These are phyloP conservation scores for Cladopsammia gracilis DNA, from an alignment of 64 coral and sea anemone genomes.

Conservation along the genomic window DNA sequence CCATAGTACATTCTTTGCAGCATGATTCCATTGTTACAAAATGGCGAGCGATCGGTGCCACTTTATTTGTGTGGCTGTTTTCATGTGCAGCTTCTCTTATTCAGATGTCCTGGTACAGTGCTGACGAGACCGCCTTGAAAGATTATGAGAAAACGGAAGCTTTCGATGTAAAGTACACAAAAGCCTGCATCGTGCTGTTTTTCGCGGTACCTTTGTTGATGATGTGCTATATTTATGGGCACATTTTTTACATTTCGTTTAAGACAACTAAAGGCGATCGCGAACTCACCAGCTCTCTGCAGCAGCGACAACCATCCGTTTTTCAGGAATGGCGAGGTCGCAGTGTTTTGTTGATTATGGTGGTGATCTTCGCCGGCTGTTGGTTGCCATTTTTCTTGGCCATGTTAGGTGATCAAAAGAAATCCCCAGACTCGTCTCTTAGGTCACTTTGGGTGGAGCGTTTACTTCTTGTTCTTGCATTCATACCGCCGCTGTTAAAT, in stretches of 20 bases:
- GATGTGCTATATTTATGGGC: constrained; percentile 30
- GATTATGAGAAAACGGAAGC: background rate
- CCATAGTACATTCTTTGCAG: constrained; percentile 31
- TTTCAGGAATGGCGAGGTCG: constrained; percentile 34
- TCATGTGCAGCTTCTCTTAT: constrained; percentile 6
- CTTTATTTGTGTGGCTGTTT: constrained; percentile 27
- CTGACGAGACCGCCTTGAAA: background rate
- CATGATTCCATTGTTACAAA: constrained; percentile 47
- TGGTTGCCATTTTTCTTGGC: constrained; percentile 37
- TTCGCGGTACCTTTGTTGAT: constrained; percentile 26
- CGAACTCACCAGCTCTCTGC: background rate
- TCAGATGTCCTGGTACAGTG: constrained; percentile 35
- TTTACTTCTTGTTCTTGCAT: constrained; percentile 52
- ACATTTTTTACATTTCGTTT: constrained; percentile 33
- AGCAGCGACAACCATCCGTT: background rate
- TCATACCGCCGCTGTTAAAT: constrained; percentile 50
- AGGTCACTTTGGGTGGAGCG: background rate
- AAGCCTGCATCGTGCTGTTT: constrained; percentile 17
- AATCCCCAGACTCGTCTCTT: background rate
- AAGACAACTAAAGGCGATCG: background rate
- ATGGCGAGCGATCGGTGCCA: background rate
- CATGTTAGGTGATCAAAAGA: background rate
- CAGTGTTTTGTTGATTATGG: constrained; percentile 20
- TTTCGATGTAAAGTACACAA: constrained; percentile 7
- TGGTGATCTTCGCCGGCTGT: constrained; percentile 27